Evolutionary conservation across 2,888 invertebrate species (phyloP), one percentile per base, ranked within the genome.

Genomic region (Euplagia quadripunctaria): DNA sequence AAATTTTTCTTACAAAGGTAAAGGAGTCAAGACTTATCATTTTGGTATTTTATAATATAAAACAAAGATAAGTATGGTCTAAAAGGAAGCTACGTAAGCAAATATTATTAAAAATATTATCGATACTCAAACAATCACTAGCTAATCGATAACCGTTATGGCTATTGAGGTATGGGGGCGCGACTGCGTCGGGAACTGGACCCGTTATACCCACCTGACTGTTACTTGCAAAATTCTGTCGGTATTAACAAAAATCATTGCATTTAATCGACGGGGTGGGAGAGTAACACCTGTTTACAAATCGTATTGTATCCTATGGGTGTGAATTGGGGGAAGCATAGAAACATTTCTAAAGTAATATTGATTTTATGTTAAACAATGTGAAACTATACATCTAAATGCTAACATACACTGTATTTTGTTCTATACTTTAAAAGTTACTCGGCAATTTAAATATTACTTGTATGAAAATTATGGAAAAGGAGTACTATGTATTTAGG

Each of bases 271-370:
- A 71, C 64, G 16, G 69, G 61, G 42, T 49, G 65, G 70, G 64
- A 79, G 87, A 78, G 87, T 17, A 64, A 68, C 71, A 74, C 20
- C 68, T 74, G 74, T 78, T 71, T 66, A n/a, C 41, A 17, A 17
- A 43, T 64, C 20, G 58, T 58, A 51, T 64, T 42, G 42, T 63
- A 70, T 49, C 42, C 17, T 31, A 55, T 46, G 20, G 51, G n/a
- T 31, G 41, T 51, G 63, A 70, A 51, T n/a, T 64, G 42, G 31
- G 46, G 61, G 69, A 61, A 68, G 58, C 14, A 46, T 11, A 61
- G 11, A 43, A n/a, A n/a, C n/a, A n/a, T 31, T 12, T 31, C 14
- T 31, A 9, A n/a, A 58, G 20, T 58, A 58, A 58, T 58, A 58
- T 20, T 58, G 20, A 31, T 20, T 61, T 31, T 58, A 8, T 20